These are phyloP conservation scores for Antheraea pernyi DNA, from an alignment of 1,140 invertebrate species.

Conservation along the genomic window DNA sequence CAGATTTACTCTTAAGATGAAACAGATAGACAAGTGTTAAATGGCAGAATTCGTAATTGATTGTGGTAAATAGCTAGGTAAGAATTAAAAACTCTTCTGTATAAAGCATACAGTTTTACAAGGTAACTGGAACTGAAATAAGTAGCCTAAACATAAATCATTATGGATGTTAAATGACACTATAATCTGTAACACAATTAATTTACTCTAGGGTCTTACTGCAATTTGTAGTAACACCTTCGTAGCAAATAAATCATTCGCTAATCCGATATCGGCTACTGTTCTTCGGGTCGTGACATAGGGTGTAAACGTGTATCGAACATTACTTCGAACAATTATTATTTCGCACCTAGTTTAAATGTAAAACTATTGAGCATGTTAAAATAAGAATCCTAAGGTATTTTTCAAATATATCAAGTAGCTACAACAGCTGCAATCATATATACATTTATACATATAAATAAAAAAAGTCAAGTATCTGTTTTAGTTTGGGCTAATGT, in stretches of 20 bases:
- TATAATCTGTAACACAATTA: constrained; percentile 52
- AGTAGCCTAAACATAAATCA: constrained; percentile 42
- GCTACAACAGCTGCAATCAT: too few species aligned
- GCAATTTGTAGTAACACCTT: constrained; percentile 42
- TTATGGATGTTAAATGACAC: constrained; percentile 46
- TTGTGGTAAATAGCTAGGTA: too few species aligned
- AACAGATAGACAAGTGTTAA: too few species aligned
- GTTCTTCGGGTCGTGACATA: constrained; percentile 13
- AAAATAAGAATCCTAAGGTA: neutral
- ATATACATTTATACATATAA: too few species aligned
- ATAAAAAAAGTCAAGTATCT: too few species aligned
- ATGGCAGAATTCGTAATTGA: too few species aligned
- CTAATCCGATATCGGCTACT: constrained; percentile 34
- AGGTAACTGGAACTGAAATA: neutral
- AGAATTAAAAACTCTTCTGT: too few species aligned
- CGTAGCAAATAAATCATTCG: constrained; percentile 46
- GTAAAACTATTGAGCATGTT: neutral
- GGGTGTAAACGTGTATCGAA: neutral
- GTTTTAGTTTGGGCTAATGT: too few species aligned
- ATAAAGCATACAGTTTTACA: too few species aligned
- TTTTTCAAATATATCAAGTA: too few species aligned
- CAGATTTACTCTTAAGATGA: too few species aligned
- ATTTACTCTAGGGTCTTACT: constrained; percentile 29
- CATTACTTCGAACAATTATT: neutral
- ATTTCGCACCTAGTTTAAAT: neutral